Conservation (phyloP, 2,888 invertebrate species). For the Phengaris alcon region DNA sequence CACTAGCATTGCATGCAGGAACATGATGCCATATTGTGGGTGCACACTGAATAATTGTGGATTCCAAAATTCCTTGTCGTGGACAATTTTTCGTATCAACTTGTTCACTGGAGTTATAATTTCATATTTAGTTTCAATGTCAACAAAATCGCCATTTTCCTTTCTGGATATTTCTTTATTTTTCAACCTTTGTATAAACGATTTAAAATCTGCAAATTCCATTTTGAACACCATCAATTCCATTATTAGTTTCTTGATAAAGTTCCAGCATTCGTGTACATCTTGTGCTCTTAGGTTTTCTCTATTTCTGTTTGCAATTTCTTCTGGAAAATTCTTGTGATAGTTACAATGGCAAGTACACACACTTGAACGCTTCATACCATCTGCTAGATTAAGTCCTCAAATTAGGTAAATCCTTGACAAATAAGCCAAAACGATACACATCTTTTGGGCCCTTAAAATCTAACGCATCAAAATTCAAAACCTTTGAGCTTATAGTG, state of each 20-base stretch:
- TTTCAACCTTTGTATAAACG: constrained; percentile 3
- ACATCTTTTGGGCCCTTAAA: neutral
- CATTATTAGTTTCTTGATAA: neutral
- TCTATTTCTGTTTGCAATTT: neutral
- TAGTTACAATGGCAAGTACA: neutral
- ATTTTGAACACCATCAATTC: constrained; percentile 10
- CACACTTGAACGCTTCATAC: neutral
- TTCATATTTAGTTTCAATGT: constrained; percentile 7
- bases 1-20: constrained; percentile 1
- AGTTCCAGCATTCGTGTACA: constrained; percentile 5
- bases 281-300: neutral
- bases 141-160: neutral
- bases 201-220: constrained; percentile 12
- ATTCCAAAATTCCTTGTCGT: constrained; percentile 20
- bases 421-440: neutral
- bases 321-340: neutral
- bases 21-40: constrained; percentile 1
- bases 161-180: neutral
- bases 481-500: no score
- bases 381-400: neutral
- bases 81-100: constrained; percentile 8
- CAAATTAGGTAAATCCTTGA: neutral
- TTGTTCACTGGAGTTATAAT: constrained; percentile 7
- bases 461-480: neutral
- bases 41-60: neutral